A percentile compares a stretch with the other conserved stretches of the same genome.
Evolutionary conservation across 2,888 invertebrate species (phyloP).

Genomic region (Chesias legatella): DNA sequence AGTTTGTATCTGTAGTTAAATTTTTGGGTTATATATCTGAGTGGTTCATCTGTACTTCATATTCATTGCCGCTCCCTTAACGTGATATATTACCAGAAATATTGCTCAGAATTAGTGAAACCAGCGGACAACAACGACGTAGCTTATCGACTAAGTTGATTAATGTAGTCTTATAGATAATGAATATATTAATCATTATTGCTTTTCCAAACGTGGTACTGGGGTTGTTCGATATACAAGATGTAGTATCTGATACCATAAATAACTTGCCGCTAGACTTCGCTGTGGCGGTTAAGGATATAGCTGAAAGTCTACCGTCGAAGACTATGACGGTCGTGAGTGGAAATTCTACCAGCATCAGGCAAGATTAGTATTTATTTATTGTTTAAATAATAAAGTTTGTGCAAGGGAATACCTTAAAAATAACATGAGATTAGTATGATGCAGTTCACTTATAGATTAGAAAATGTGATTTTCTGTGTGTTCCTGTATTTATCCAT

Average conservation of each 20-base stretch:
- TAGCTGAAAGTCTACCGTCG: constrained; percentile 59
- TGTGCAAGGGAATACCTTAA: not conserved
- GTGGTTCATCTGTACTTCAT: constrained; percentile 8
- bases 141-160: constrained; percentile 14
- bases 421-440: not conserved
- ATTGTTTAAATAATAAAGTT: too few relatives aligned
- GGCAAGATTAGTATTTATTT: constrained; percentile 34
- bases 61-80: constrained; percentile 14
- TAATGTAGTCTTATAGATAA: constrained; percentile 22
- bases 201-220: constrained; percentile 21
- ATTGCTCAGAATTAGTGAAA: constrained; percentile 18
- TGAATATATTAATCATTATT: constrained; percentile 25
- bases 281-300: constrained; percentile 63
- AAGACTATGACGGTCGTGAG: constrained; percentile 59
- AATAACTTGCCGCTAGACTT: constrained; percentile 54
- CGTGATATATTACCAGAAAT: constrained; percentile 23
- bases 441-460: too few relatives aligned
- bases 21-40: too few relatives aligned
- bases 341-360: constrained; percentile 64
- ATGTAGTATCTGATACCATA: constrained; percentile 49
- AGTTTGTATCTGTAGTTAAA: too few relatives aligned
- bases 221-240: constrained; percentile 54
- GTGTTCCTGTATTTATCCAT: too few relatives aligned
- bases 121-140: constrained; percentile 15
- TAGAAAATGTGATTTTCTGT: too few relatives aligned